These are phyloP conservation scores for Lepidocolaptes lacrymiger DNA, from an alignment of 2,797 vertebrate genomes.

Conservation along the genomic window DNA sequence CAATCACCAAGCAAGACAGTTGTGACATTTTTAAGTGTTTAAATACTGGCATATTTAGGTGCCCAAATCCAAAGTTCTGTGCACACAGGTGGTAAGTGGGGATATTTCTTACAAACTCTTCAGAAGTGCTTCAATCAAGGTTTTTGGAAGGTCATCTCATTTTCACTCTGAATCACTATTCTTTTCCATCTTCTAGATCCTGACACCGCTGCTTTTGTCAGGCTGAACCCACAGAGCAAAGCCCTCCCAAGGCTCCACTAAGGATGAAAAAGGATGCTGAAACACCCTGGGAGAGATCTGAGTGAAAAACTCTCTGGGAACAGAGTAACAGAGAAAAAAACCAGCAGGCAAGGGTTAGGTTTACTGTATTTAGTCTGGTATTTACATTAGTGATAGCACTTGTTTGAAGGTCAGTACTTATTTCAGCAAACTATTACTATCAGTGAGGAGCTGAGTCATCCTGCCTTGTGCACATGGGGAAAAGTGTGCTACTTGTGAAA, in stretches of 20 bases:
- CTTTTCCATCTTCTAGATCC: background rate
- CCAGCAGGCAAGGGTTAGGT: background rate
- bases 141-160: background rate
- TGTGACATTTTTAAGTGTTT: background rate
- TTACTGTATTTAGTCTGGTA: background rate
- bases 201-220: background rate
- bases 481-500: rapidly evolving
- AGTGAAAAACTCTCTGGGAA: background rate
- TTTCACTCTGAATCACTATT: background rate
- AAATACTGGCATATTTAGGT: background rate
- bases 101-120: background rate
- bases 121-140: background rate
- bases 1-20: rapidly evolving
- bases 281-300: background rate
- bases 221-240: background rate
- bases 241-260: background rate
- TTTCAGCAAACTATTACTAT: background rate
- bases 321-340: background rate
- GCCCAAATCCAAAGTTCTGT: background rate
- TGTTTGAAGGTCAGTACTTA: background rate
- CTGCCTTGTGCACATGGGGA: background rate
- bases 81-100: background rate
- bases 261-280: background rate
- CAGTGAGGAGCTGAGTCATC: background rate
- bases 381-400: background rate